These are phyloP conservation scores for Cherax quadricarinatus DNA, from an alignment of 1,140 invertebrate genomes.

Conservation along the genomic window DNA sequence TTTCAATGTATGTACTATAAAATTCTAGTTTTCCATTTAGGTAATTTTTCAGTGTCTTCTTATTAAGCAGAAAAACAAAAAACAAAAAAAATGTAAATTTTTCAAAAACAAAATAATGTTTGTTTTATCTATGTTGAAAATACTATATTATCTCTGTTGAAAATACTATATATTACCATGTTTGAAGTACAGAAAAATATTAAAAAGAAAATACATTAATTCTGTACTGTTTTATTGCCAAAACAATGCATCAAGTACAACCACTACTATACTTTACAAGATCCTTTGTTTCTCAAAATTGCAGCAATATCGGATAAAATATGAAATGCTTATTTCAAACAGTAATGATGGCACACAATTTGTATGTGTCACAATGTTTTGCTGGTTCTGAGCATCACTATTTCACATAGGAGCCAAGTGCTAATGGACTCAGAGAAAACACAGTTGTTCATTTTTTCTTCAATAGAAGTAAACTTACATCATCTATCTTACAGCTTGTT, in stretches of 20 bases:
- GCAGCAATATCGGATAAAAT: not conserved
- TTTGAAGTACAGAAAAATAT: not conserved
- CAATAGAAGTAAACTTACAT: not conserved
- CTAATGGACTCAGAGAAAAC: conserved; percentile 26
- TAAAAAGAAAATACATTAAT: not conserved
- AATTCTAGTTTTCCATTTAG: not conserved
- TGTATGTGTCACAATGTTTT: conserved; percentile 7
- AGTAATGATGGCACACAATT: not conserved
- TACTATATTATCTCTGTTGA: not conserved
- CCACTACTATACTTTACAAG: not conserved
- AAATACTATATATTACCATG: not conserved
- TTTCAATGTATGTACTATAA: not conserved
- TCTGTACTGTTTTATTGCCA: not conserved
- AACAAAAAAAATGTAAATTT: not conserved
- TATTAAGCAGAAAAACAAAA: not conserved
- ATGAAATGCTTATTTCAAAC: not conserved
- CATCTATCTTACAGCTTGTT: not conserved
- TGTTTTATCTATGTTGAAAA: not conserved
- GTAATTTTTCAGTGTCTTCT: conserved; percentile 8
- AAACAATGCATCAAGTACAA: not conserved
- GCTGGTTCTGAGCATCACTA: conserved; percentile 52
- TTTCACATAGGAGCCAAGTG: conserved; percentile 20
- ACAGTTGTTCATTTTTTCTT: not conserved
- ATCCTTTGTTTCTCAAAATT: not conserved
- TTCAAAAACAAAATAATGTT: not conserved